Percentiles rank a stretch among this genome's conserved stretches.
Conservation (phyloP, 2,888 invertebrate species). For the Pterostichus niger region DNA sequence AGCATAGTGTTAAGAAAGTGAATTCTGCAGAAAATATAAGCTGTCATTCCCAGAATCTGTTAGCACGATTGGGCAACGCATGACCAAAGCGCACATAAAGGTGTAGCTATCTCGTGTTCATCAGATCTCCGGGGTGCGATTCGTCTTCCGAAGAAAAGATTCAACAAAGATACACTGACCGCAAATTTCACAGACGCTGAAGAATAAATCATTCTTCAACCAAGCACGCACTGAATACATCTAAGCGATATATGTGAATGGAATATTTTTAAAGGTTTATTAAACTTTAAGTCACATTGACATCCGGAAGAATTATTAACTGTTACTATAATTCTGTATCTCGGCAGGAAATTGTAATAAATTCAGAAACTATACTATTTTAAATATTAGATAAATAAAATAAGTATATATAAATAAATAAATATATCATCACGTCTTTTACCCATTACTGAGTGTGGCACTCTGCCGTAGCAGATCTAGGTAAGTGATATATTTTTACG, state of each 20-base stretch:
- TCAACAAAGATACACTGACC: slow-evolving; percentile 50
- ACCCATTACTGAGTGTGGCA: no score
- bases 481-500: no score
- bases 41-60: slow-evolving; percentile 31
- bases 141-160: slow-evolving; percentile 27
- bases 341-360: no score
- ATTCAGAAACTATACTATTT: no score
- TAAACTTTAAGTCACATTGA: slow-evolving; percentile 13
- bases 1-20: not conserved
- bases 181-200: slow-evolving; percentile 1
- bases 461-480: no score
- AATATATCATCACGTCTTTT: no score
- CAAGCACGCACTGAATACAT: not conserved
- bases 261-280: slow-evolving; percentile 18
- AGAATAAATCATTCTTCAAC: slow-evolving; percentile 27
- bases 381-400: no score
- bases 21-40: slow-evolving; percentile 6
- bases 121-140: slow-evolving; percentile 36
- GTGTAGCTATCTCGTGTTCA: slow-evolving; percentile 24
- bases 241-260: slow-evolving; percentile 16
- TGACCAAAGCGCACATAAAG: slow-evolving; percentile 19
- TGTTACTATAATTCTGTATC: no score
- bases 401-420: no score
- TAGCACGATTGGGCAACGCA: slow-evolving; percentile 27
- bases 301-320: not conserved